Evolutionary conservation across 2,113 vertebrate species (phyloP).

Genomic region (Pongo pygmaeus): DNA sequence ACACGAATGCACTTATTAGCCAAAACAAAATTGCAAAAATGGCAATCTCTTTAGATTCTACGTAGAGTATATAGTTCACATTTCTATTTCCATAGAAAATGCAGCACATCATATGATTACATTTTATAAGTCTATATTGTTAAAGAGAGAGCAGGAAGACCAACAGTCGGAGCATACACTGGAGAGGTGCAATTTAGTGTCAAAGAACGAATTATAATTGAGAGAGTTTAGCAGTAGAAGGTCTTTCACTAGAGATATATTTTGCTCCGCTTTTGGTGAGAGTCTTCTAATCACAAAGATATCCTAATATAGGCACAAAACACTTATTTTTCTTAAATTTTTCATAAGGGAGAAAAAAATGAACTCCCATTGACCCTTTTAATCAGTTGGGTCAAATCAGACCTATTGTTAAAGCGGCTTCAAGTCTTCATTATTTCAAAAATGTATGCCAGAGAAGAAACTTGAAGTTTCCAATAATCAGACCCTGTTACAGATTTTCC

Average conservation of each 20-base stretch:
- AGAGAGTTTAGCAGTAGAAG: not conserved
- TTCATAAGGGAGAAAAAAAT: conserved; percentile 45
- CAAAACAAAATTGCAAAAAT: not conserved
- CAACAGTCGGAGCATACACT: not conserved
- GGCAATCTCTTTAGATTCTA: not conserved
- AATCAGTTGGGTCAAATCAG: conserved; percentile 77
- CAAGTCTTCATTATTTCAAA: conserved; percentile 70
- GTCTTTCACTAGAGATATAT: conserved; percentile 17
- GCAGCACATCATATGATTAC: not conserved
- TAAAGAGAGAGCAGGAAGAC: not conserved
- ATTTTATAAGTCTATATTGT: not conserved
- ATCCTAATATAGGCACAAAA: conserved; percentile 52
- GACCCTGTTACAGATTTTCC: conserved; percentile 62
- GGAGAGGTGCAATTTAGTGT: not conserved
- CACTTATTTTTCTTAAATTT: conserved; percentile 60
- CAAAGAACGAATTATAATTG: conserved; percentile 6
- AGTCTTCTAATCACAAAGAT: conserved; percentile 63
- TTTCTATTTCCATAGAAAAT: conserved; percentile 50
- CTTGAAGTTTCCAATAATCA: conserved; percentile 65
- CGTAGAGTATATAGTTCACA: not conserved
- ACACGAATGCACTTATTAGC: not conserved
- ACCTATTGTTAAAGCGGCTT: conserved; percentile 73
- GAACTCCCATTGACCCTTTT: conserved; percentile 69
- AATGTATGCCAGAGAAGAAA: conserved; percentile 50
- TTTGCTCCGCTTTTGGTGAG: not conserved